Evolutionary conservation across 2,113 vertebrate genomes (phyloP).

Genomic region (Aramus guarauna): DNA sequence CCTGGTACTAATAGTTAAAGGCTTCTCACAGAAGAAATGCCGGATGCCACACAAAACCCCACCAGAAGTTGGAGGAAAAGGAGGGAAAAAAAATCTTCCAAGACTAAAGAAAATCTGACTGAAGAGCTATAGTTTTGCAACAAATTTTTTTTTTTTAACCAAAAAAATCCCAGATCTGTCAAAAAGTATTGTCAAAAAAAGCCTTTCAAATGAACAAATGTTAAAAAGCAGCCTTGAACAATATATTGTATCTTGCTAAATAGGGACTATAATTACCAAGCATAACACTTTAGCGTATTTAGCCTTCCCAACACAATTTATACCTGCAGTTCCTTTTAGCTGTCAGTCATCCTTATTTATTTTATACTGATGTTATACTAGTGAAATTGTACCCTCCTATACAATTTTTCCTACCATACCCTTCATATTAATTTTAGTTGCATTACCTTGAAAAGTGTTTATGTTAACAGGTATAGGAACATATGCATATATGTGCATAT

Average conservation of each 20-base stretch:
- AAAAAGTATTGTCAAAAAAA: neutral
- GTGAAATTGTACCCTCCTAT: neutral
- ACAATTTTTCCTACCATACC: neutral
- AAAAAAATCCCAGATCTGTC: accelerated
- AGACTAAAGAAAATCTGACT: neutral
- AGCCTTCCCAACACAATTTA: neutral
- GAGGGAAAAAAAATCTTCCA: neutral
- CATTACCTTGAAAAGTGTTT: neutral
- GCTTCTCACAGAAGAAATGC: neutral
- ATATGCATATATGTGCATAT: accelerated
- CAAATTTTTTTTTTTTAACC: neutral
- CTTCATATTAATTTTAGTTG: neutral
- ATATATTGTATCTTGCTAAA: neutral
- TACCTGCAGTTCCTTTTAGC: neutral
- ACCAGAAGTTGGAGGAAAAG: neutral
- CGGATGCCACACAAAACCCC: neutral
- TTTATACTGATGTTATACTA: neutral
- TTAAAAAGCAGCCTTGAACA: neutral
- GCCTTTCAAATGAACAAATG: neutral
- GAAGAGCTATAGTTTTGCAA: neutral
- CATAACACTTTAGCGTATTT: neutral
- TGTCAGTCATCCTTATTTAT: neutral
- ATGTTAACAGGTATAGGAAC: neutral
- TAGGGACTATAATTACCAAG: neutral
- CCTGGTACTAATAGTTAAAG: neutral